These are phyloP conservation scores for Anomalospiza imberbis DNA, from an alignment of 2,797 vertebrate genomes.

Conservation along the genomic window DNA sequence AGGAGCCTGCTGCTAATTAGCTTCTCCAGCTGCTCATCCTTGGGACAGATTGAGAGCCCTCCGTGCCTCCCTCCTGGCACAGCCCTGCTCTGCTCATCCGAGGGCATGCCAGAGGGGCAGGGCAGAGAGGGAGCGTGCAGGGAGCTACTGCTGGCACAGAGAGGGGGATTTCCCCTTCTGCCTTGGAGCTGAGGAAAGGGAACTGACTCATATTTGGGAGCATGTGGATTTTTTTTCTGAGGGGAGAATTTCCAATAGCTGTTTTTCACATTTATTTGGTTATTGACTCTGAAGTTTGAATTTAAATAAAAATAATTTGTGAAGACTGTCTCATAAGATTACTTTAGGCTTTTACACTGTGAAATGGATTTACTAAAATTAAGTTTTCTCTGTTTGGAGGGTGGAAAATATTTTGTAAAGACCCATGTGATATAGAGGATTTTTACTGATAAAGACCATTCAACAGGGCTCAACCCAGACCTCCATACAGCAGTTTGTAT, in stretches of 20 bases:
- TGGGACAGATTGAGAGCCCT: background rate
- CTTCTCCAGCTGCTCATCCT: background rate
- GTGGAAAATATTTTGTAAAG: background rate
- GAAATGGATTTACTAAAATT: background rate
- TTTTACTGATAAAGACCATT: background rate
- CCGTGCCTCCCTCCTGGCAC: background rate
- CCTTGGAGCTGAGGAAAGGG: background rate
- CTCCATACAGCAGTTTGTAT: background rate
- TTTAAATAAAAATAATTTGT: background rate
- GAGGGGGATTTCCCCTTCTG: background rate
- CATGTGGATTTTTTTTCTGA: background rate
- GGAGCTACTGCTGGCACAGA: background rate
- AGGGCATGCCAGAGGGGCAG: background rate
- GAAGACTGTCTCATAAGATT: background rate
- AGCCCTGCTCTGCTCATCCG: fast-evolving
- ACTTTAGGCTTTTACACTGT: background rate
- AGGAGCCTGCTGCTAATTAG: background rate
- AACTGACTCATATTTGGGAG: background rate
- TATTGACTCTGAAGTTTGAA: background rate
- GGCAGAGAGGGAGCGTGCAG: background rate
- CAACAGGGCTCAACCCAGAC: background rate
- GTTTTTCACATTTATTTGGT: background rate
- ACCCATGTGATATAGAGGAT: background rate
- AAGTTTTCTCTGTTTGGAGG: background rate
- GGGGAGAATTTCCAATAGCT: background rate